phyloP scores from a whole-genome alignment of 2,113 vertebrate species.

The Dicerorhinus sumatrensis region DNA sequence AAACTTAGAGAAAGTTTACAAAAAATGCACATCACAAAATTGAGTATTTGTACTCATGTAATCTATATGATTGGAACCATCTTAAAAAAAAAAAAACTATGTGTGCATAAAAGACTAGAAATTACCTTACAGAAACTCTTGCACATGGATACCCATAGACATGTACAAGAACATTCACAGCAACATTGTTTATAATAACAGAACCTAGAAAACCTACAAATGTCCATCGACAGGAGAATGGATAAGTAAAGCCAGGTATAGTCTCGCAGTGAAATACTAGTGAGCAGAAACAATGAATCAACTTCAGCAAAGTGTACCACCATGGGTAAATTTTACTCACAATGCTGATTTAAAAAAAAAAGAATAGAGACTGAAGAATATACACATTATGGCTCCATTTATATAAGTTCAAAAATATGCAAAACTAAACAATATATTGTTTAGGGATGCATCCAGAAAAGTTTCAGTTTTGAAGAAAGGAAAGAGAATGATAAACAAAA shows the following conservation, averaged over 20 bases:
- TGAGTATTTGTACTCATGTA: neutral
- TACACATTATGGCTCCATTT: neutral
- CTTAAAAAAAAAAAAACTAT: neutral
- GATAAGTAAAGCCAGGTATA: neutral
- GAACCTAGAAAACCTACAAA: neutral
- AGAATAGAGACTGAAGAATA: neutral
- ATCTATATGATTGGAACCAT: neutral
- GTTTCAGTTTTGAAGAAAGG: neutral
- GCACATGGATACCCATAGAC: neutral
- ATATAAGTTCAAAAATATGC: neutral
- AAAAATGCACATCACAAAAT: neutral
- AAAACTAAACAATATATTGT: neutral
- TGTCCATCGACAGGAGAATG: neutral
- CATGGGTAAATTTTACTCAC: neutral
- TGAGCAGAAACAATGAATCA: neutral
- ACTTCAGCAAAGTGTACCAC: neutral
- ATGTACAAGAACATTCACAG: neutral
- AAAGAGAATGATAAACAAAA: neutral
- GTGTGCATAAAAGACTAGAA: neutral
- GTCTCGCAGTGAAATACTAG: neutral
- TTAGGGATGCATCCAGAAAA: neutral
- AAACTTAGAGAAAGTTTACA: neutral
- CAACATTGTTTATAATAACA: neutral
- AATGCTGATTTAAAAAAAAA: neutral
- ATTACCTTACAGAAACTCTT: neutral